Percentiles rank a stretch among this genome's conserved stretches.
Evolutionary conservation across 2,113 vertebrate genomes (phyloP).

Genomic region (Bos indicus): DNA sequence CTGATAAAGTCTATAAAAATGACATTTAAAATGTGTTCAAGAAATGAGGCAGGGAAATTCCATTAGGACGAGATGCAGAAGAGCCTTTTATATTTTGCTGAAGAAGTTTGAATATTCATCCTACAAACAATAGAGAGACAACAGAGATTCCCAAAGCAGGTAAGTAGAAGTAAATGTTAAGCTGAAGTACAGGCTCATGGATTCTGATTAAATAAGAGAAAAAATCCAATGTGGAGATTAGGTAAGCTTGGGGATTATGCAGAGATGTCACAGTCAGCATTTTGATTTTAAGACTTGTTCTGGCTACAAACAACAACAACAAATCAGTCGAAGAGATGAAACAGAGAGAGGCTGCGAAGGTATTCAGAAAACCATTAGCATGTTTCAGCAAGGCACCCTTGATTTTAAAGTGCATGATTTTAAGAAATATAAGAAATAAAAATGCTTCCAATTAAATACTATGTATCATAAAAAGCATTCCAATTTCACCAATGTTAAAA

Average conservation of each 20-base stretch:
- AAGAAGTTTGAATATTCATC: neutral
- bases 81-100: neutral
- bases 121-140: neutral
- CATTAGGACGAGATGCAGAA: neutral
- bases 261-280: neutral
- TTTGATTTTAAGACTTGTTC: neutral
- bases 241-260: neutral
- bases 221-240: neutral
- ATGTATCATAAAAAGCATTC: neutral
- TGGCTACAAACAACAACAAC: neutral
- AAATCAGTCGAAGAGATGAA: neutral
- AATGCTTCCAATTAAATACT: slow-evolving; percentile 12
- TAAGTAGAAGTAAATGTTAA: neutral
- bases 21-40: neutral
- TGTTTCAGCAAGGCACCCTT: neutral
- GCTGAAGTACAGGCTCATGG: neutral
- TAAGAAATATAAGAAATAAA: slow-evolving; percentile 33
- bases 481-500: slow-evolving; percentile 11
- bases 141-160: neutral
- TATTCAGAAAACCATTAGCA: neutral
- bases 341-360: neutral
- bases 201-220: neutral
- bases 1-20: neutral
- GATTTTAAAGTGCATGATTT: neutral
- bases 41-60: neutral